phyloP scores from a whole-genome alignment of 30 jellyfish, hydroid and myxozoan genomes.

The Aurelia sp. region DNA sequence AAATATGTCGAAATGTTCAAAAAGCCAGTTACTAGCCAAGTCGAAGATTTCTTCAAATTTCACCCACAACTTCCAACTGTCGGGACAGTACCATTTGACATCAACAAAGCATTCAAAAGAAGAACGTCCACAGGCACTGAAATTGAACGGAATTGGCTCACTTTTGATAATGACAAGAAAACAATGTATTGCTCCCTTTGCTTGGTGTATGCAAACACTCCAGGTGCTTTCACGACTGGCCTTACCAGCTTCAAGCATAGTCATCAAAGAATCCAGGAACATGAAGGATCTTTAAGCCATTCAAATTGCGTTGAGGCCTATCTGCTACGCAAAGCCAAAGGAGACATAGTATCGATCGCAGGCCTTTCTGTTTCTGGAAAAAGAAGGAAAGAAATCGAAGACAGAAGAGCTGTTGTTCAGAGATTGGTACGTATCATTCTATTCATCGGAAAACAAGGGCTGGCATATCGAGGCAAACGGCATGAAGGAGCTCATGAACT shows the following conservation, averaged over 20 bases:
- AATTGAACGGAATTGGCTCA: conserved; percentile 50
- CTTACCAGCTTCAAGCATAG: conserved; percentile 35
- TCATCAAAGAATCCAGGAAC: too few species aligned
- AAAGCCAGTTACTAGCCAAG: conserved; percentile 32
- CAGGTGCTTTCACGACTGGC: conserved; percentile 16
- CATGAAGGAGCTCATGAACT: conserved; percentile 55
- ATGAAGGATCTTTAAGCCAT: too few species aligned
- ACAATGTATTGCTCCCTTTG: conserved; percentile 46
- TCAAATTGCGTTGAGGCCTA: too few species aligned
- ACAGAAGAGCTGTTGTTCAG: conserved; percentile 44
- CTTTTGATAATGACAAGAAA: conserved; percentile 22
- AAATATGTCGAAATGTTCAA: conserved; percentile 7
- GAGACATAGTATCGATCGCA: too few species aligned
- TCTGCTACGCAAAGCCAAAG: too few species aligned
- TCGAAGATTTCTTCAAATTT: conserved; percentile 40
- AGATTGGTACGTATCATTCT: conserved; percentile 10
- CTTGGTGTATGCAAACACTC: conserved; percentile 40
- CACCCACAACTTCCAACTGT: too few species aligned
- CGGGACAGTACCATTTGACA: too few species aligned
- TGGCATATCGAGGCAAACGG: conserved; percentile 41
- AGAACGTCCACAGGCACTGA: too few species aligned
- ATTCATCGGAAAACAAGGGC: conserved; percentile 34
- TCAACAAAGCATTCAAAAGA: too few species aligned
- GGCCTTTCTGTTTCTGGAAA: too few species aligned
- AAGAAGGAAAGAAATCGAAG: too few species aligned